phyloP scores from a whole-genome alignment of 2,113 vertebrate genomes.

The Pelecanoides urinatrix region DNA sequence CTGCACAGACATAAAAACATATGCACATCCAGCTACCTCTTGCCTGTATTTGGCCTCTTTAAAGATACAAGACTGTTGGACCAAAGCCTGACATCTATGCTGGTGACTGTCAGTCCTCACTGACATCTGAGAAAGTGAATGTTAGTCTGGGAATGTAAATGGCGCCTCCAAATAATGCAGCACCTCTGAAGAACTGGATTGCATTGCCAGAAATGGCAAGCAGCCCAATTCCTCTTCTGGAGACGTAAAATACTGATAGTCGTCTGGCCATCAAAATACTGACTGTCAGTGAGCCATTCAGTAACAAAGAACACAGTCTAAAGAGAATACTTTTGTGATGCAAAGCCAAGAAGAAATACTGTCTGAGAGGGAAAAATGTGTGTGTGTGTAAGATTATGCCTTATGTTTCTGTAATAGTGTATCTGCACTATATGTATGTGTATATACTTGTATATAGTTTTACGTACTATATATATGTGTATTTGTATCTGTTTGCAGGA shows the following conservation, averaged over 20 bases:
- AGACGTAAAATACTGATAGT: background rate
- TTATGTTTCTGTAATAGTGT: background rate
- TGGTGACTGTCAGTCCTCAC: background rate
- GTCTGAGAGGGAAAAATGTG: background rate
- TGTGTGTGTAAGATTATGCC: background rate
- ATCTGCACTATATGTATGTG: background rate
- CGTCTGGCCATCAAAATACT: background rate
- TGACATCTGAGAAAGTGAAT: slow-evolving; percentile 38
- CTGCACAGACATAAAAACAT: background rate
- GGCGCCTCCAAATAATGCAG: slow-evolving; percentile 16
- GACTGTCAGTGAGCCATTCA: background rate
- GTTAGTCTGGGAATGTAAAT: slow-evolving; percentile 25
- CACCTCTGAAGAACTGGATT: slow-evolving; percentile 5
- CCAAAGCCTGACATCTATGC: background rate
- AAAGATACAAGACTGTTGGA: background rate
- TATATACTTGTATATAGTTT: background rate
- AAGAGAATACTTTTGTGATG: background rate
- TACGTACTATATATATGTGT: too few relatives aligned
- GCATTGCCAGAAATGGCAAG: background rate
- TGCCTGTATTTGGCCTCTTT: background rate
- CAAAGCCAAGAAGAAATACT: background rate
- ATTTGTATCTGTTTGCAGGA: background rate
- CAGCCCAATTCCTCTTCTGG: background rate
- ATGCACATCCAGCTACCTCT: background rate
- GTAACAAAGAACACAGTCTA: background rate